A percentile compares a stretch with the other conserved stretches of the same genome.
Conservation (phyloP, 2,113 vertebrate genomes). For the Acinonyx jubatus region DNA sequence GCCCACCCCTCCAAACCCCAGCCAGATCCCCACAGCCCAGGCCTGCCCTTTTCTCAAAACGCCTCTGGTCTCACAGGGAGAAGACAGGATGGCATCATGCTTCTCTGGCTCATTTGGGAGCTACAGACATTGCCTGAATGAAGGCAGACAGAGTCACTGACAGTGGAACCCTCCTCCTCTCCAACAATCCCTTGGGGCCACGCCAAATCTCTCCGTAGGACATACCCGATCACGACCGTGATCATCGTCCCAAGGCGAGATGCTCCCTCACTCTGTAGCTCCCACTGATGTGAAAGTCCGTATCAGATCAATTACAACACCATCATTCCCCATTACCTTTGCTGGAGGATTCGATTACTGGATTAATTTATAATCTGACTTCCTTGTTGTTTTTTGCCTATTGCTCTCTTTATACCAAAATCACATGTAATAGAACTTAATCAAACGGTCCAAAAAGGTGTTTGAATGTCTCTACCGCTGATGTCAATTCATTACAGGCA, state of each 20-base stretch:
- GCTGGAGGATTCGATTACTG: constrained; percentile 46
- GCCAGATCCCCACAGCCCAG: neutral
- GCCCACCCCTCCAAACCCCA: neutral
- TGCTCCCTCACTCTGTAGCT: neutral
- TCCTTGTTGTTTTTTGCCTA: constrained; percentile 53
- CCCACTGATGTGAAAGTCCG: neutral
- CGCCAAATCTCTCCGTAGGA: neutral
- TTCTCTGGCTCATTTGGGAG: neutral
- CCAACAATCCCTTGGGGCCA: rapidly evolving
- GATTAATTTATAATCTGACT: constrained; percentile 70
- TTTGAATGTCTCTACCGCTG: neutral
- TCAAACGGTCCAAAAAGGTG: constrained; percentile 27
- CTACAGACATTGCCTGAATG: neutral
- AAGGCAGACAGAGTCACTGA: neutral
- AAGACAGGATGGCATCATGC: neutral
- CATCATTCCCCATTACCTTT: constrained; percentile 62
- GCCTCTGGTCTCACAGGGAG: neutral
- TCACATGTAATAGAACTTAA: constrained; percentile 53
- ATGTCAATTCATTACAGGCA: constrained; percentile 19
- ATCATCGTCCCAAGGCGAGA: neutral
- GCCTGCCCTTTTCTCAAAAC: neutral
- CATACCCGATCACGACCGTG: neutral
- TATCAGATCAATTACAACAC: constrained; percentile 57
- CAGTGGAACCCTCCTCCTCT: neutral
- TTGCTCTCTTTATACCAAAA: constrained; percentile 46